Base-by-base conservation (phyloP, 1,140 invertebrate species). In the Steinernema feltiae region DNA sequence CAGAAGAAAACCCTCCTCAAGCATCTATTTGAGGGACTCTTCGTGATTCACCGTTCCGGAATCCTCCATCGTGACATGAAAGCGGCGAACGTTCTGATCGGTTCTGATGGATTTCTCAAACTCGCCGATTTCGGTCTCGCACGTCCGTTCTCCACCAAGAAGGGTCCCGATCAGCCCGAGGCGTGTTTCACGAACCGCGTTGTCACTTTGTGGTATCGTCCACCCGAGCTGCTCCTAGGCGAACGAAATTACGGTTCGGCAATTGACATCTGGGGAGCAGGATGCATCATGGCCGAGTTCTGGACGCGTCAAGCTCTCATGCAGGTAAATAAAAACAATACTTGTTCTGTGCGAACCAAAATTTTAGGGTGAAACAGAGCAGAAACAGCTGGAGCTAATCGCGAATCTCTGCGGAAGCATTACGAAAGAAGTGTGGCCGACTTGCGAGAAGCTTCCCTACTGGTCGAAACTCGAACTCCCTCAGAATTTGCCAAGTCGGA, bases 201-300 rank as follows among this genome's bases (percentile, higher is more conserved):
- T 0, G 97, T 99, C 0, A 99, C 96, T 0, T 87, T 99, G 3
- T 98, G 96, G 96, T 99, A 99, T 87, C 89, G 95, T 71, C 94
- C 95, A 27, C 95, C 95, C 0, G 93, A 94, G 85, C 85, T 94
- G 15, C 84, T 94, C 1, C 88, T 96, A 0, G 97, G 97, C 32
- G 94, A 97, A 83, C 88, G 95, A 27, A 95, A 97, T 88, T 97
- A 97, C 87, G 95, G 95, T 0, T 93, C 95, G 12, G 92, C 95
- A 0, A 94, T 99, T 30, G 97, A 99, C 89, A 90, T 98, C 87
- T 98, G 96, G 96, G 95, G 95, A 15, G 95, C 94, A 30, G 97
- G 96, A 0, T 98, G 96, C 85, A 98, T 98, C 48, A 97, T 98
- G 95, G 95, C 95, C 0, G 95, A 99, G 88, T 95, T 99, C 93